These are phyloP conservation scores for Eidolon dupreanum DNA, from an alignment of 2,797 vertebrate genomes.

Conservation along the genomic window DNA sequence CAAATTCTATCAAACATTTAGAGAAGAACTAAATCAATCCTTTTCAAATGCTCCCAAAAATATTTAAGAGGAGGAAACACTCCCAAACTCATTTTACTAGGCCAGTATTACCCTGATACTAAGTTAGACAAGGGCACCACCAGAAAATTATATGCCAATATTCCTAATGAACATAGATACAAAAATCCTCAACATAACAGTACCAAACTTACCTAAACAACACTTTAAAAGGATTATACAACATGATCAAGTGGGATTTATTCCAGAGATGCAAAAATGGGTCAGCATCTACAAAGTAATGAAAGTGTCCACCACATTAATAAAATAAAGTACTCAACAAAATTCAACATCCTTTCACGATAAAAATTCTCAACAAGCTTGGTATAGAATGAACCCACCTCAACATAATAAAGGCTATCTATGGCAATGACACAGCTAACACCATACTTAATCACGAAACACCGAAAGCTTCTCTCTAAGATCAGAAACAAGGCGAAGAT, in stretches of 20 bases:
- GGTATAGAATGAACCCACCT: background rate
- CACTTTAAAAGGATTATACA: background rate
- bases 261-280: background rate
- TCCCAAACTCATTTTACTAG: background rate
- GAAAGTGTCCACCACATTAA: background rate
- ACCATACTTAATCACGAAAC: background rate
- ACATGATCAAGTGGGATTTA: background rate
- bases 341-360: background rate
- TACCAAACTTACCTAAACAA: background rate
- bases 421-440: background rate
- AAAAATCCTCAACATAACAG: background rate
- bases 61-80: background rate
- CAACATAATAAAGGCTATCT: background rate
- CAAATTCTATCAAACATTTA: background rate
- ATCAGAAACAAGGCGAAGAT: background rate
- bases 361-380: background rate
- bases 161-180: background rate
- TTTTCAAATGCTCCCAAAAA: background rate
- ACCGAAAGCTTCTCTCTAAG: background rate
- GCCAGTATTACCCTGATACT: background rate
- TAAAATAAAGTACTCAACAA: background rate
- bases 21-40: background rate
- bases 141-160: background rate
- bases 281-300: background rate
- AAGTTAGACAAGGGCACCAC: background rate